Conservation (phyloP, 2,113 vertebrate species). For the Thunnus thynnus region DNA sequence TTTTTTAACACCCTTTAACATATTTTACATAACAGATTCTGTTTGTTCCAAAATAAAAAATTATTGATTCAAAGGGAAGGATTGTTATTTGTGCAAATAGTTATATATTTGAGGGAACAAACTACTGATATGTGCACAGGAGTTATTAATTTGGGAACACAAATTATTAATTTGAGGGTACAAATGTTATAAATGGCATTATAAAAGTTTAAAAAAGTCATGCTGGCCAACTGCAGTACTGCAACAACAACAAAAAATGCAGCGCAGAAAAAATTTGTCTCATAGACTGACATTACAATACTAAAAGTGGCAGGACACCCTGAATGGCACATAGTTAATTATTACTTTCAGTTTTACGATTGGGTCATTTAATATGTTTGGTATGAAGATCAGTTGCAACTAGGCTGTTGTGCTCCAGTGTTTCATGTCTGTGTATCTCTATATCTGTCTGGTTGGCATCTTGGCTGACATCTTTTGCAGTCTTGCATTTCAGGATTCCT, state of each 20-base stretch:
- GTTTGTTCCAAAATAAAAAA: too few species aligned
- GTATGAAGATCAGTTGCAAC: neutral
- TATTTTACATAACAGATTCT: too few species aligned
- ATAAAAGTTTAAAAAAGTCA: too few species aligned
- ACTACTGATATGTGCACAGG: neutral
- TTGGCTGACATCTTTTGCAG: conserved; percentile 54
- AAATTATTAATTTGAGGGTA: too few species aligned
- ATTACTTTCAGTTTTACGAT: neutral
- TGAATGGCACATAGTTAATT: neutral
- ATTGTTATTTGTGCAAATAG: too few species aligned
- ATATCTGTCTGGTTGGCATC: conserved; percentile 28
- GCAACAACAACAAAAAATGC: neutral
- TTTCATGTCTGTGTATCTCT: conserved; percentile 20
- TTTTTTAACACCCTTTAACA: too few species aligned
- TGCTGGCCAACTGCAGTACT: neutral
- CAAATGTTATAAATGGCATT: neutral
- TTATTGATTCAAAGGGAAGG: too few species aligned
- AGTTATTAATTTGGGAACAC: neutral
- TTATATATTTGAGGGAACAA: too few species aligned
- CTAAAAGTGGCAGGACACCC: too few species aligned
- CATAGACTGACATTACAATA: neutral
- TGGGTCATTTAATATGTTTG: neutral
- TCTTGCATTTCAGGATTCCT: conserved; percentile 67
- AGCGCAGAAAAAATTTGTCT: neutral
- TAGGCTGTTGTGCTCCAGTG: too few species aligned